Percentiles rank a stretch among this genome's conserved stretches.
Conservation (phyloP, 1,140 invertebrate species). For the Brachionus calyciflorus region DNA sequence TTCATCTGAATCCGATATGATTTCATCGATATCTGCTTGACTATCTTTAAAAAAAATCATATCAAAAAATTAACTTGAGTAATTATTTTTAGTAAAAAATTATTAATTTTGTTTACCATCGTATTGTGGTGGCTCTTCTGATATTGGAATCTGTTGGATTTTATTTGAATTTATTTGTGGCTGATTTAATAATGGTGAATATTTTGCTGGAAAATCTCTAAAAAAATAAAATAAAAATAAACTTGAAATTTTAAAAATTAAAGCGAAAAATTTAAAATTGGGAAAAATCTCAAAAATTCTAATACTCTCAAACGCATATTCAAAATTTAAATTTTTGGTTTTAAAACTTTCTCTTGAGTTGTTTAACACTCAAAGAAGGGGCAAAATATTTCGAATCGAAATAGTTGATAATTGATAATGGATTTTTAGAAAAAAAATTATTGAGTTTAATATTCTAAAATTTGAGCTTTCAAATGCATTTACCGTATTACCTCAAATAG, state of each 20-base stretch:
- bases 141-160: neutral
- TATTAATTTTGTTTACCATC: constrained; percentile 7
- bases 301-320: neutral
- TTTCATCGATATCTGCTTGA: constrained; percentile 39
- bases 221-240: neutral
- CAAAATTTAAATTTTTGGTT: too few relatives aligned
- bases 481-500: too few relatives aligned
- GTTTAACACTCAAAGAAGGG: too few relatives aligned
- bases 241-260: too few relatives aligned
- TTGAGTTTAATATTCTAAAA: too few relatives aligned
- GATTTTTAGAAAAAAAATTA: too few relatives aligned
- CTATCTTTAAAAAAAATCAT: constrained; percentile 6
- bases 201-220: constrained; percentile 3
- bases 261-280: too few relatives aligned
- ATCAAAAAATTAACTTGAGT: too few relatives aligned
- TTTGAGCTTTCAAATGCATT: too few relatives aligned
- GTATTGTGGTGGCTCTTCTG: neutral
- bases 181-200: constrained; percentile 4
- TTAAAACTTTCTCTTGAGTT: too few relatives aligned
- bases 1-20: constrained; percentile 14
- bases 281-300: neutral
- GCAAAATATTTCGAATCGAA: too few relatives aligned
- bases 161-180: neutral
- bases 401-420: too few relatives aligned
- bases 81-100: neutral